Base-by-base conservation (phyloP, 1,140 invertebrate species). In the Belonocnema kinseyi region DNA sequence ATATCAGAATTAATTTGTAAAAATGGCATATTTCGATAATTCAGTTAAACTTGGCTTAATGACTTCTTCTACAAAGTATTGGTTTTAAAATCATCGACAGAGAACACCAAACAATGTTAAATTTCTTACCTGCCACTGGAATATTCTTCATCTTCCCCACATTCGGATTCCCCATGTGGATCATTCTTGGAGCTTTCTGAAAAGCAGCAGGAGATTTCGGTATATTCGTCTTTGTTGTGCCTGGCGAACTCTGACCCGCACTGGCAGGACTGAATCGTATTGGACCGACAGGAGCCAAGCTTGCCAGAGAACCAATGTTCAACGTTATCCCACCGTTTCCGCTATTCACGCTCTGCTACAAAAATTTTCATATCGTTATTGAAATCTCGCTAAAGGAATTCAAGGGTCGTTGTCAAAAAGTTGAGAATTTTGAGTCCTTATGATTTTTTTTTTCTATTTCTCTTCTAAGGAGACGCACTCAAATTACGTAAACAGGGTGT, bases 231-330 rank as follows among this genome's bases (percentile, higher is more conserved):
- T 77, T 84, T 53, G 79, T 75, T 16, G 13, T 14, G 21, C 50
- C 7, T 16, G 79, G 50, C 16, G 61, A 21, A 11, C 12, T 66
- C 16, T 66, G 61, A 16, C 26, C 61, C 16, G 40, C n/a, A 66
- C 40, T 66, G 14, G 82, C 79, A 1, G 89, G 87, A 50, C 84
- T 84, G 46, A 92, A 83, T 78, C 88, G 87, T 71, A 92, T 89
- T 12, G 91, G 91, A 8, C 91, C 91, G 33, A 90, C 86, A 1
- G 91, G 90, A 5, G 88, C 86, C 46, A 92, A 74, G 82, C 91
- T 92, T 6, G 91, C 91, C 13, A 92, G 74, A 0, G 91, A 91
- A 16, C 92, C 92, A 19, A 92, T 92, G 70, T 92, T 92, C n/a
- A 92, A 80, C 0, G 91, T 92, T 74, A 92, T 91, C 21, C 91